A percentile compares a stretch with the other conserved stretches of the same genome.
These are phyloP conservation scores for Hedya salicella DNA, from an alignment of 2,888 invertebrate species.

Conservation along the genomic window DNA sequence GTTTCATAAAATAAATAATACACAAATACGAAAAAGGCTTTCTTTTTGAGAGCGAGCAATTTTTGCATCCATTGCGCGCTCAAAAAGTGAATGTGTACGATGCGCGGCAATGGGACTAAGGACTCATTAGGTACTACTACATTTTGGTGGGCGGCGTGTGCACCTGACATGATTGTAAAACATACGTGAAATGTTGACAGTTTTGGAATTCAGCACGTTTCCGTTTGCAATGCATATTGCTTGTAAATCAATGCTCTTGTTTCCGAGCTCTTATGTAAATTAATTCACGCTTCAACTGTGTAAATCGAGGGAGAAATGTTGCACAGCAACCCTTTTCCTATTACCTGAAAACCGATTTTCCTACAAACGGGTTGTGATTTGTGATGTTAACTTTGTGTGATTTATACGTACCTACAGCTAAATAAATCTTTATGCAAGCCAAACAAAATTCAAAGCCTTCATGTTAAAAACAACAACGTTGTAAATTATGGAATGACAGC, in stretches of 20 bases:
- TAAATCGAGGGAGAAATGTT: slow-evolving; percentile 11
- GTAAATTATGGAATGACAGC: slow-evolving; percentile 42
- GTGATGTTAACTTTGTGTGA: slow-evolving; percentile 5
- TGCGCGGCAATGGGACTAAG: no score
- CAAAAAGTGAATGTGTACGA: no score
- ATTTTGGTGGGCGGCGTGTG: no score
- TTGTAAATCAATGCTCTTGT: slow-evolving; percentile 53
- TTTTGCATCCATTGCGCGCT: no score
- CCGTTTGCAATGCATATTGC: slow-evolving; percentile 49
- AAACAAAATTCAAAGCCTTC: slow-evolving; percentile 44
- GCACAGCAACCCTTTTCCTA: slow-evolving; percentile 12
- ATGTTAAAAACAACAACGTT: slow-evolving; percentile 36
- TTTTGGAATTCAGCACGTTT: slow-evolving; percentile 46
- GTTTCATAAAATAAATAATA: no score
- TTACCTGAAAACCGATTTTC: slow-evolving; percentile 15
- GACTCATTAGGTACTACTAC: no score
- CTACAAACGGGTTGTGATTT: neutral
- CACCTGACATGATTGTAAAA: slow-evolving; percentile 9
- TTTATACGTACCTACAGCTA: slow-evolving; percentile 36
- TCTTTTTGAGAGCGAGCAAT: no score
- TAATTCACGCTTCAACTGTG: slow-evolving; percentile 51
- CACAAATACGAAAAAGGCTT: no score
- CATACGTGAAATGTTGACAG: slow-evolving; percentile 43
- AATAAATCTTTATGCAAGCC: slow-evolving; percentile 46
- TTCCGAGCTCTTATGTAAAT: slow-evolving; percentile 53